Percentiles rank a stretch among this genome's conserved stretches.
phyloP scores from a whole-genome alignment of 1,140 invertebrate genomes.

The Homarus americanus region DNA sequence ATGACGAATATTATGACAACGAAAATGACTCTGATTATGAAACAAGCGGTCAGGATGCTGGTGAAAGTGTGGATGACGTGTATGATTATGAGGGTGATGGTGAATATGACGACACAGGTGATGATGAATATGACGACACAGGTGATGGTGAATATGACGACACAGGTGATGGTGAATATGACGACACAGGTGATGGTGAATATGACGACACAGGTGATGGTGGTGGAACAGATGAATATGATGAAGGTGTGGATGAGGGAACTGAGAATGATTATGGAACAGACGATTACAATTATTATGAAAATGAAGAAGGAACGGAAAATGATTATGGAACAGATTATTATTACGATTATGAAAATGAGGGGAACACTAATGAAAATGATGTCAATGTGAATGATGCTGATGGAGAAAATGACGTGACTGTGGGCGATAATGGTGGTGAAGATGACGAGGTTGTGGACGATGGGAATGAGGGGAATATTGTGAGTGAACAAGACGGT shows the following conservation, averaged over 20 bases:
- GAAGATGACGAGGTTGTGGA: no score
- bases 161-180: not conserved
- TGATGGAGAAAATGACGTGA: no score
- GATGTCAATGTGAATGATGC: not conserved
- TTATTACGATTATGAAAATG: not conserved
- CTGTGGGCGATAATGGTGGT: no score
- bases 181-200: not conserved
- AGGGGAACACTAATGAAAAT: not conserved
- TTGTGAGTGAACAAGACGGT: no score
- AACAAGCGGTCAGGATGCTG: not conserved
- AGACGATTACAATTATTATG: not conserved
- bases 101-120: not conserved
- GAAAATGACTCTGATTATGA: not conserved
- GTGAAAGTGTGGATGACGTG: not conserved
- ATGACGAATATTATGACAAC: not conserved
- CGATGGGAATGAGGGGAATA: no score
- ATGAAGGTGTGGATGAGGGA: not conserved
- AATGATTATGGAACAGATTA: no score
- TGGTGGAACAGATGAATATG: not conserved
- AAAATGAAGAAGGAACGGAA: no score
- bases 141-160: not conserved
- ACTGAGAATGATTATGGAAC: not conserved
- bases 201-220: not conserved
- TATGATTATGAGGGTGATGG: not conserved
- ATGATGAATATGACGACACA: not conserved